Evolutionary conservation across 2,113 vertebrate species (phyloP).

Genomic region (Chloebia gouldiae): DNA sequence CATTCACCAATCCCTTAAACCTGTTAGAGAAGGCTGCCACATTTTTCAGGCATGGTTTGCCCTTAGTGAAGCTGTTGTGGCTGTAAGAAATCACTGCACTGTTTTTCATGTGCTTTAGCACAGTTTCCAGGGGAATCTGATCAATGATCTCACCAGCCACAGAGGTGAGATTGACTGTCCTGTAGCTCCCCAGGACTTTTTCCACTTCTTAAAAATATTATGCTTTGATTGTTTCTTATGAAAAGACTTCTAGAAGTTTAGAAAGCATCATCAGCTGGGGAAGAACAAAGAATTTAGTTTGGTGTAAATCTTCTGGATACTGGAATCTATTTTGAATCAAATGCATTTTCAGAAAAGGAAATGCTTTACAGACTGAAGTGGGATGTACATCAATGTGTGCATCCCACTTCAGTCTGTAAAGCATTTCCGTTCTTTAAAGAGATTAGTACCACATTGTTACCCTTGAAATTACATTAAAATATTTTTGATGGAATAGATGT

Average conservation of each 20-base stretch:
- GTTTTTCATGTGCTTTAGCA: background rate
- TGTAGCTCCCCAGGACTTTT: background rate
- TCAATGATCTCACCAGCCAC: background rate
- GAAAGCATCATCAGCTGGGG: background rate
- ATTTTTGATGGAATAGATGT: background rate
- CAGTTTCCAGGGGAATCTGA: background rate
- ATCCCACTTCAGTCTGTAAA: background rate
- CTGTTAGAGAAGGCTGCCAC: background rate
- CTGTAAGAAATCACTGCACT: background rate
- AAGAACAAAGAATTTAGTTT: background rate
- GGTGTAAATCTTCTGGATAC: background rate
- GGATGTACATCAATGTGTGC: background rate
- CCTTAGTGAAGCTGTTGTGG: background rate
- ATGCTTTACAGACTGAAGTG: background rate
- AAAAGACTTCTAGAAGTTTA: background rate
- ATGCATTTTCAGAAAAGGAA: background rate
- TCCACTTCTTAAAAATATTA: background rate
- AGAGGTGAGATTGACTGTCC: background rate
- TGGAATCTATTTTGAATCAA: background rate
- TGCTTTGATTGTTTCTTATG: background rate
- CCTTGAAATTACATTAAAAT: background rate
- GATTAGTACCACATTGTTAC: background rate
- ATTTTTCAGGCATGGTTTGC: background rate
- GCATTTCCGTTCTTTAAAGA: background rate
- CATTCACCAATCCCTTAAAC: background rate